Conservation (phyloP, 2,888 invertebrate species). For the Tachina lurida region DNA sequence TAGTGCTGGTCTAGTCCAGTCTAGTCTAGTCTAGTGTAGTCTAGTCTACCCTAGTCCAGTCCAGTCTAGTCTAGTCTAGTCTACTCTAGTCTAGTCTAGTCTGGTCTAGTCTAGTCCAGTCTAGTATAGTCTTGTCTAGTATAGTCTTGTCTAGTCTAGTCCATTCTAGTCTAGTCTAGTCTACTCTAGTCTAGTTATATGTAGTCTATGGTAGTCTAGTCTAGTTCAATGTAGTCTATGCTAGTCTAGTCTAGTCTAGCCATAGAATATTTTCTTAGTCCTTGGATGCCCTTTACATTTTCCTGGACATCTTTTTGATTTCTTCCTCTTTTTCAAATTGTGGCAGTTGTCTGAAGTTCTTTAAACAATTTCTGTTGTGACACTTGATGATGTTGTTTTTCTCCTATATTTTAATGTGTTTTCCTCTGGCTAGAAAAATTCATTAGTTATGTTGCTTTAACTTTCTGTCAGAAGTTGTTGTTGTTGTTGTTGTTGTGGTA, state of each 20-base stretch:
- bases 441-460: conserved; percentile 24
- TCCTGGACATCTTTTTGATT: neutral
- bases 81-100: too few species aligned
- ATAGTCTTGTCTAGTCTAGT: too few species aligned
- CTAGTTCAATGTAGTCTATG: neutral
- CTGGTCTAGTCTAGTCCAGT: too few species aligned
- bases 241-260: neutral
- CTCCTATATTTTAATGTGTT: conserved; percentile 6
- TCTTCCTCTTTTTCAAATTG: conserved; percentile 26
- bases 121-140: too few species aligned
- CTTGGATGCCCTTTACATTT: neutral
- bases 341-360: conserved; percentile 46
- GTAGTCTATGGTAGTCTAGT: too few species aligned
- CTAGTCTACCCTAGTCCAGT: too few species aligned
- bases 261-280: neutral
- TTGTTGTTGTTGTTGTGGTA: conserved; percentile 12
- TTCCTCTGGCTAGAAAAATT: neutral
- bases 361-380: conserved; percentile 47
- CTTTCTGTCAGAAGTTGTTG: neutral
- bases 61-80: too few species aligned
- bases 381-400: conserved; percentile 61
- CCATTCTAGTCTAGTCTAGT: too few species aligned
- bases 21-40: neutral
- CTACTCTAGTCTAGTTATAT: too few species aligned
- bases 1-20: too few species aligned